Evolutionary conservation across 2,888 invertebrate genomes (phyloP), one percentile per base, ranked within the genome.

Genomic region (Erebia palarica): DNA sequence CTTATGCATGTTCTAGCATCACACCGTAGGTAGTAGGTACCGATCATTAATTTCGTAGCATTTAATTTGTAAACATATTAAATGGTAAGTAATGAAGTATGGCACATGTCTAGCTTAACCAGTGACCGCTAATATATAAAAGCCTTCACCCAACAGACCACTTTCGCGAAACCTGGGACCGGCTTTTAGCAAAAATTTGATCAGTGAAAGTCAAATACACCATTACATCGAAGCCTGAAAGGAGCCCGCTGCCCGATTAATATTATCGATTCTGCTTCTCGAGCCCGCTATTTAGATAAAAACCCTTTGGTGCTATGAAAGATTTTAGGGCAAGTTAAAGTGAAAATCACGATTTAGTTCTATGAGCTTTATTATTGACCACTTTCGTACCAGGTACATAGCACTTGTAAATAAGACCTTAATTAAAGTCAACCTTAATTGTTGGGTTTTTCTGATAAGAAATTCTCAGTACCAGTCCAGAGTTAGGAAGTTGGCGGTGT

Each of bases 181-280:
- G 91, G 92, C 88, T 91, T 91, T 91, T 90, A 91, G 91, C 90
- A 91, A 92, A 92, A 92, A 91, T 92, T 91, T 92, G 87, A 92
- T 88, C 92, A 92, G 92, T 90, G 92, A 93, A 93, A 93, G 92
- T 91, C 82, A 84, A 84, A 83, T 86, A 84, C 82, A 80, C 73
- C 75, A 75, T 76, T 73, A 73, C 71, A 71, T 36, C 71, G 72
- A 61, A 74, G 79, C 76, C 78, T 76, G 80, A 84, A 85, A 86
- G 85, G 86, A 86, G 76, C 79, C 82, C 84, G 82, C 87, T 86
- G 76, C 79, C 82, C 84, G 82, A 87, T 86, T 84, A 82, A 84
- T 83, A 81, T 81, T 82, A 84, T 83, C 80, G 80, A 77, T 78
- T 80, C 78, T 78, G 79, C 74, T 78, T 75, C 77, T 76, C 80